A percentile compares a stretch with the other conserved stretches of the same genome.
Evolutionary conservation across 2,113 vertebrate species (phyloP).

Genomic region (Seriola dumerili): DNA sequence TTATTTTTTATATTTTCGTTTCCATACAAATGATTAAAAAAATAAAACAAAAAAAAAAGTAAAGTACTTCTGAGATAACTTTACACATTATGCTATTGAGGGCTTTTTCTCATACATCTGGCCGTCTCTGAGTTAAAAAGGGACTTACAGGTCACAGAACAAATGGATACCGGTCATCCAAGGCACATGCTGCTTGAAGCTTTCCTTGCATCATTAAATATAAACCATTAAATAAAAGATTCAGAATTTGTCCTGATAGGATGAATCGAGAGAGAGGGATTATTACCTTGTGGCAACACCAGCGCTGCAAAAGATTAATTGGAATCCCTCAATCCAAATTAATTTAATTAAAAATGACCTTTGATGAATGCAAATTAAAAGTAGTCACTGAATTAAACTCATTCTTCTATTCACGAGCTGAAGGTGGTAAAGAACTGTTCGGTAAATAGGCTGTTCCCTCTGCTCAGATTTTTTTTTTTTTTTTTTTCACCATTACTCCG

Average conservation of each 20-base stretch:
- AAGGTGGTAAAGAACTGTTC: slow-evolving; percentile 54
- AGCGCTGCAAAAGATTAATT: slow-evolving; percentile 32
- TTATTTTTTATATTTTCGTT: slow-evolving; percentile 2
- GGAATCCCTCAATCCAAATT: slow-evolving; percentile 28
- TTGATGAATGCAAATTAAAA: slow-evolving; percentile 61
- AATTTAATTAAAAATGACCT: slow-evolving; percentile 58
- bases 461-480: slow-evolving; percentile 42
- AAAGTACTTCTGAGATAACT: background rate
- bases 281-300: slow-evolving; percentile 13
- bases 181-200: slow-evolving; percentile 6
- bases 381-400: slow-evolving; percentile 44
- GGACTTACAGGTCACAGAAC: slow-evolving; percentile 18
- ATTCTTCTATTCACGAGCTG: slow-evolving; percentile 64
- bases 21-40: background rate
- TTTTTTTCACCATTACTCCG: slow-evolving; percentile 76
- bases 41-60: background rate
- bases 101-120: slow-evolving; percentile 5
- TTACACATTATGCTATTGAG: background rate
- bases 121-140: background rate
- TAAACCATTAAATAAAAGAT: slow-evolving; percentile 45
- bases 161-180: slow-evolving; percentile 35
- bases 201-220: slow-evolving; percentile 29
- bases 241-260: slow-evolving; percentile 12
- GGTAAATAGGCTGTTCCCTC: slow-evolving; percentile 59
- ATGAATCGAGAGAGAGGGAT: slow-evolving; percentile 17